Evolutionary conservation across 2,888 invertebrate species (phyloP).

Genomic region (Athetis lepigone): DNA sequence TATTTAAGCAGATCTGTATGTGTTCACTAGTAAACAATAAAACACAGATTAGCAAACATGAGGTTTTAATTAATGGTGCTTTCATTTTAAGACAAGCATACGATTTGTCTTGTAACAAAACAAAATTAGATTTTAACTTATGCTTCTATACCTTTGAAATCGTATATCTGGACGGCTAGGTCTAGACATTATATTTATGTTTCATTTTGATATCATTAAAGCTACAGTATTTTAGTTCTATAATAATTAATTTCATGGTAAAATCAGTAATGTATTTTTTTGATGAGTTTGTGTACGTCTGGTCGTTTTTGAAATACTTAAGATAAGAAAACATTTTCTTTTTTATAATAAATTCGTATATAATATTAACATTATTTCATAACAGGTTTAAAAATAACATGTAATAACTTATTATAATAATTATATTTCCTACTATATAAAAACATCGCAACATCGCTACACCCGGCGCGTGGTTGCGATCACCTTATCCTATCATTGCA

Average conservation of each 20-base stretch:
- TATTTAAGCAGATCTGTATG: too few relatives aligned
- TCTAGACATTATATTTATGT: too few relatives aligned
- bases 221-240: conserved; percentile 16
- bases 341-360: conserved; percentile 25
- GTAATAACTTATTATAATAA: conserved; percentile 42
- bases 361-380: conserved; percentile 41
- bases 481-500: conserved; percentile 76
- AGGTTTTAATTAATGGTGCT: conserved; percentile 25
- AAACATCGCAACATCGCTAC: conserved; percentile 6
- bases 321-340: conserved; percentile 10
- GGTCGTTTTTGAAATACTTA: background rate
- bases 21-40: conserved; percentile 9
- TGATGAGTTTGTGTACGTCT: background rate
- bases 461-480: conserved; percentile 14
- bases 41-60: conserved; percentile 13
- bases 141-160: conserved; percentile 5
- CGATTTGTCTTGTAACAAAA: conserved; percentile 29
- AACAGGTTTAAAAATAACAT: conserved; percentile 28
- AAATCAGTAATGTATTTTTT: too few relatives aligned
- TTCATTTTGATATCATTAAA: too few relatives aligned
- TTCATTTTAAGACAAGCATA: conserved; percentile 37
- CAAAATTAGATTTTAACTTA: conserved; percentile 18
- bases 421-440: conserved; percentile 7
- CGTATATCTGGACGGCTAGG: background rate
- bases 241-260: background rate